These are phyloP conservation scores for Psittacula derbiana DNA, from an alignment of 2,797 vertebrate genomes.

Conservation along the genomic window DNA sequence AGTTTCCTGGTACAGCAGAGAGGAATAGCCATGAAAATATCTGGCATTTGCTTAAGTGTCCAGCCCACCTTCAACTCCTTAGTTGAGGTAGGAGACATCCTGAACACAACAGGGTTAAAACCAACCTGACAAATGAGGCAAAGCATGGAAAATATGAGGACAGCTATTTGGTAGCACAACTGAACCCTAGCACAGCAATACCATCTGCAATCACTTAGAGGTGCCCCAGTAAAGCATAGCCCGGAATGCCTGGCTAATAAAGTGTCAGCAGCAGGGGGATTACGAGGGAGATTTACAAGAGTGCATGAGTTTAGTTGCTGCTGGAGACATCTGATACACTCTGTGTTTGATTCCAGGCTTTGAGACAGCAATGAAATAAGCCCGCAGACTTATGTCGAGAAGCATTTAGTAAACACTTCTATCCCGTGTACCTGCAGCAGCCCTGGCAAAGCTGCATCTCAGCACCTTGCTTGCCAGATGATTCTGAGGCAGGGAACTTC, in stretches of 20 bases:
- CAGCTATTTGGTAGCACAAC: slow-evolving; percentile 69
- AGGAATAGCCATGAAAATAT: not conserved
- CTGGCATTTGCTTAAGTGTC: not conserved
- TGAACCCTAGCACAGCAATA: slow-evolving; percentile 50
- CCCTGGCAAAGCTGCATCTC: not conserved
- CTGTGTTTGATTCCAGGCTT: slow-evolving; percentile 60
- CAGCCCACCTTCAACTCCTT: not conserved
- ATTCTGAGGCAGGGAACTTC: not conserved
- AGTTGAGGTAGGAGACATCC: not conserved
- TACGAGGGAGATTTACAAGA: slow-evolving; percentile 74
- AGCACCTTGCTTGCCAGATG: not conserved
- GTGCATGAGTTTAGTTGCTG: slow-evolving; percentile 67
- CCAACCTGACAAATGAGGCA: slow-evolving; percentile 52
- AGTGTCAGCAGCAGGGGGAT: slow-evolving; percentile 74
- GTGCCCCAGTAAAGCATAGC: slow-evolving; percentile 65
- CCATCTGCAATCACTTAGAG: slow-evolving; percentile 72
- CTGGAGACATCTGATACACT: slow-evolving; percentile 68
- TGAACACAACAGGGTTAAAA: slow-evolving; percentile 68
- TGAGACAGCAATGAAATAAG: slow-evolving; percentile 55
- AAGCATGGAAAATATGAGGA: slow-evolving; percentile 69
- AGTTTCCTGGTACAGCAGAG: not conserved
- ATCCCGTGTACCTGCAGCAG: not conserved
- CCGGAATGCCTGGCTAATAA: slow-evolving; percentile 76
- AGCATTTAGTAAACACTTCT: not conserved
- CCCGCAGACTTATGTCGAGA: not conserved